Evolutionary conservation across 2,888 invertebrate genomes (phyloP).

Genomic region (Meghimatium bilineatum): DNA sequence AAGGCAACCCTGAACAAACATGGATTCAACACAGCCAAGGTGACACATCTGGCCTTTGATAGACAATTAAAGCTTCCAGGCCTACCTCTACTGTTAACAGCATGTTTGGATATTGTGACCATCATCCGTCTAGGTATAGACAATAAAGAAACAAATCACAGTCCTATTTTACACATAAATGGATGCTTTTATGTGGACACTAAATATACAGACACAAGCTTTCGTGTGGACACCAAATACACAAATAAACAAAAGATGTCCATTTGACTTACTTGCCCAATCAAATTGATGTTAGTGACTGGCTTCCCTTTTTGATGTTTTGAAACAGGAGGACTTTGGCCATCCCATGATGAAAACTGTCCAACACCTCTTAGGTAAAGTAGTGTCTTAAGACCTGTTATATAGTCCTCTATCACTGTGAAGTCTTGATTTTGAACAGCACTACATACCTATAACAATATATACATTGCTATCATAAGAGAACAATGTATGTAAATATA

Average conservation of each 20-base stretch:
- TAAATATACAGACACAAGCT: neutral
- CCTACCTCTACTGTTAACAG: too few relatives aligned
- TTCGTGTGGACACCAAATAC: neutral
- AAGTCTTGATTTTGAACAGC: conserved; percentile 99
- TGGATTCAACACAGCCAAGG: too few relatives aligned
- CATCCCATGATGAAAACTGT: conserved; percentile 85
- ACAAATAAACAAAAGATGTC: neutral
- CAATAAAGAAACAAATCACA: neutral
- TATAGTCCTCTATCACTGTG: conserved; percentile 95
- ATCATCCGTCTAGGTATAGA: too few relatives aligned
- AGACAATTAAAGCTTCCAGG: too few relatives aligned
- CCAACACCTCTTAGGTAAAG: conserved; percentile 85
- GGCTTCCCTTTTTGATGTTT: conserved; percentile 96
- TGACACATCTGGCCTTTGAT: too few relatives aligned
- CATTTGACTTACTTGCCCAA: conserved; percentile 83
- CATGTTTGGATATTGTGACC: too few relatives aligned
- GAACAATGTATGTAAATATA: neutral
- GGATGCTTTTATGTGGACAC: neutral
- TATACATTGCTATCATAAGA: neutral
- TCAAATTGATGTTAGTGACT: conserved; percentile 80
- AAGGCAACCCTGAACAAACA: too few relatives aligned
- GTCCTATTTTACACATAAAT: neutral
- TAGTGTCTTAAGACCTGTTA: conserved; percentile 90
- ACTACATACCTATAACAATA: conserved; percentile 86
- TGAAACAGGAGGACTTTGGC: conserved; percentile 93